Evolutionary conservation across 2,888 invertebrate genomes (phyloP).

Genomic region (Caenorhabditis macrosperma): DNA sequence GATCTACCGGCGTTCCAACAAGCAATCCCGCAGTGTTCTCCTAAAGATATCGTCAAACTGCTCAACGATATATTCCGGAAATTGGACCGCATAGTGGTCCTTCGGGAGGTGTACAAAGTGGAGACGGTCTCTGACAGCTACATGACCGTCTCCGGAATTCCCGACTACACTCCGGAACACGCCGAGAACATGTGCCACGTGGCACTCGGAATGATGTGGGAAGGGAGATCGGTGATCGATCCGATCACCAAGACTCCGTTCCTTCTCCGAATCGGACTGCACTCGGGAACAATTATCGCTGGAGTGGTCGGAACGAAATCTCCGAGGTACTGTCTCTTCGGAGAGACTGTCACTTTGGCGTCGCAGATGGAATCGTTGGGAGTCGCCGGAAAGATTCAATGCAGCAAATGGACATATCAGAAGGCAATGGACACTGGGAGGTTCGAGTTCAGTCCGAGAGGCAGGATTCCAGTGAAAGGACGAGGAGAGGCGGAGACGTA

Average conservation of each 20-base stretch:
- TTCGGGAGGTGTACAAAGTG: slow-evolving; percentile 77
- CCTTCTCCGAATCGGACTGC: slow-evolving; percentile 68
- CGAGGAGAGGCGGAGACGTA: slow-evolving; percentile 74
- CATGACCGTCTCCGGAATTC: slow-evolving; percentile 57
- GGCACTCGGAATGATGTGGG: slow-evolving; percentile 79
- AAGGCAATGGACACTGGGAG: slow-evolving; percentile 71
- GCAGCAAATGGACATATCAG: slow-evolving; percentile 62
- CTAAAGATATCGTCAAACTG: slow-evolving; percentile 80
- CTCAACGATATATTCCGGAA: slow-evolving; percentile 81
- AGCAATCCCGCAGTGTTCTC: slow-evolving; percentile 79
- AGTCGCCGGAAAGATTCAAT: slow-evolving; percentile 72
- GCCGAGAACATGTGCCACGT: slow-evolving; percentile 79
- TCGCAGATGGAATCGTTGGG: slow-evolving; percentile 72
- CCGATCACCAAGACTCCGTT: slow-evolving; percentile 66
- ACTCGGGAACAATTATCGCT: slow-evolving; percentile 72
- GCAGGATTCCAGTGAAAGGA: slow-evolving; percentile 70
- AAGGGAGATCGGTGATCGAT: slow-evolving; percentile 73
- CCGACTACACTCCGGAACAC: slow-evolving; percentile 73
- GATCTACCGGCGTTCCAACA: slow-evolving; percentile 81
- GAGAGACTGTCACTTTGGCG: slow-evolving; percentile 74
- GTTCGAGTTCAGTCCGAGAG: slow-evolving; percentile 73
- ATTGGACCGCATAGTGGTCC: slow-evolving; percentile 74
- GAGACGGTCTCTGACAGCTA: slow-evolving; percentile 75
- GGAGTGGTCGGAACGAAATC: slow-evolving; percentile 74
- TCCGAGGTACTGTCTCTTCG: slow-evolving; percentile 74